Evolutionary conservation across 2,888 invertebrate species (phyloP).

Genomic region (Chrysina gloriosa): DNA sequence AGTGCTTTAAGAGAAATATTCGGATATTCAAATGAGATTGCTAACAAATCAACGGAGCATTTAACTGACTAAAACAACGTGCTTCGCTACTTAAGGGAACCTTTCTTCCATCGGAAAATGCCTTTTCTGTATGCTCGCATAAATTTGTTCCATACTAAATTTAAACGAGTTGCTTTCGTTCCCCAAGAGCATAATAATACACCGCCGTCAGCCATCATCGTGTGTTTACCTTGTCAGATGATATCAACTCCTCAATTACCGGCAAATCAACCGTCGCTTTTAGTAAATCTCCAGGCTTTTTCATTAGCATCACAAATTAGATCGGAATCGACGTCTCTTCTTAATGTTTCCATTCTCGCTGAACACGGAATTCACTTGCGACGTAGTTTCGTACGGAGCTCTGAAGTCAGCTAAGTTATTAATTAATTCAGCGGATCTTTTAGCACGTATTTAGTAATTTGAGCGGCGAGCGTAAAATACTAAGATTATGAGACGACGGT

Average conservation of each 20-base stretch:
- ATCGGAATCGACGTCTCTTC: neutral
- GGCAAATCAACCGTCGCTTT: constrained; percentile 1
- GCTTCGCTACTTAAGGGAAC: too few species aligned
- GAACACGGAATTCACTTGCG: neutral
- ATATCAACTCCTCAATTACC: constrained; percentile 3
- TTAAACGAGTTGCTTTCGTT: too few species aligned
- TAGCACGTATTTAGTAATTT: neutral
- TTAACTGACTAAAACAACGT: too few species aligned
- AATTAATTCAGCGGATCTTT: neutral
- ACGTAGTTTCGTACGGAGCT: neutral
- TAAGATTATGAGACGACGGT: too few species aligned
- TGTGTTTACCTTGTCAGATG: neutral
- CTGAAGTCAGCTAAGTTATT: neutral
- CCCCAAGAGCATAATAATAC: too few species aligned
- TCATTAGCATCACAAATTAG: constrained; percentile 2
- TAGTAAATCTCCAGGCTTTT: neutral
- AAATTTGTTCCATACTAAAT: too few species aligned
- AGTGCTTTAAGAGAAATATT: too few species aligned
- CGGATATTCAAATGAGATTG: too few species aligned
- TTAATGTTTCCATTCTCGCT: neutral
- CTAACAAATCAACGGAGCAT: too few species aligned
- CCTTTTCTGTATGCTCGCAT: too few species aligned
- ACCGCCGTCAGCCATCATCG: neutral
- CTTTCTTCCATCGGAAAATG: too few species aligned
- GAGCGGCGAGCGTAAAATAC: too few species aligned